phyloP scores from a whole-genome alignment of 2,888 invertebrate genomes.

The Rhopalosiphum nymphaeae region DNA sequence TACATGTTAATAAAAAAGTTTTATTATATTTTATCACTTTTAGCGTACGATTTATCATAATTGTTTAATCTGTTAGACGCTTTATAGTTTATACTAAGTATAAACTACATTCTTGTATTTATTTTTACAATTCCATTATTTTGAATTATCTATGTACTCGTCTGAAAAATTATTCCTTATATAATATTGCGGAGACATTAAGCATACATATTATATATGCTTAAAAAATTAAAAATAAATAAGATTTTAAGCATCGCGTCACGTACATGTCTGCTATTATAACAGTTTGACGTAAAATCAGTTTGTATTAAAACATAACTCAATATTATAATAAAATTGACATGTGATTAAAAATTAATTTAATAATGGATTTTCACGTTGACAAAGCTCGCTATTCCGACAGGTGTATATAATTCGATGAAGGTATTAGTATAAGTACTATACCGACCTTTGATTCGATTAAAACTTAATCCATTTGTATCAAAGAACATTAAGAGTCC shows the following conservation, averaged over 20 bases:
- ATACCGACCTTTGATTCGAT: constrained; percentile 41
- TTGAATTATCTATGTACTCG: background rate
- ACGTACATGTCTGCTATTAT: background rate
- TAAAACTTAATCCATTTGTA: constrained; percentile 52
- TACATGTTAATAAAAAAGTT: background rate
- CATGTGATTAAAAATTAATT: constrained; percentile 30
- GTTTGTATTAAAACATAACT: constrained; percentile 5
- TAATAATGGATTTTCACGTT: background rate
- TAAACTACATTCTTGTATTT: background rate
- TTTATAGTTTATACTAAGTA: background rate
- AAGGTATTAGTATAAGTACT: constrained; percentile 6
- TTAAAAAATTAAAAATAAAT: background rate
- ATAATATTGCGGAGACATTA: background rate
- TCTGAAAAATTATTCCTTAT: background rate
- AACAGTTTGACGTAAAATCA: background rate
- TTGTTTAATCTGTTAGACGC: background rate
- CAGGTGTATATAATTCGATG: constrained; percentile 2
- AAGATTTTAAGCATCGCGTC: background rate
- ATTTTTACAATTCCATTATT: background rate
- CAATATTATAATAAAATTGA: background rate
- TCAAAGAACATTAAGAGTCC: background rate
- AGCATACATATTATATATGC: background rate
- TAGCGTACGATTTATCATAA: background rate
- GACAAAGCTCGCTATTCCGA: background rate
- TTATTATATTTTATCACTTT: background rate